Conservation (phyloP, 2,888 invertebrate genomes). For the Folsomia manolachei region DNA sequence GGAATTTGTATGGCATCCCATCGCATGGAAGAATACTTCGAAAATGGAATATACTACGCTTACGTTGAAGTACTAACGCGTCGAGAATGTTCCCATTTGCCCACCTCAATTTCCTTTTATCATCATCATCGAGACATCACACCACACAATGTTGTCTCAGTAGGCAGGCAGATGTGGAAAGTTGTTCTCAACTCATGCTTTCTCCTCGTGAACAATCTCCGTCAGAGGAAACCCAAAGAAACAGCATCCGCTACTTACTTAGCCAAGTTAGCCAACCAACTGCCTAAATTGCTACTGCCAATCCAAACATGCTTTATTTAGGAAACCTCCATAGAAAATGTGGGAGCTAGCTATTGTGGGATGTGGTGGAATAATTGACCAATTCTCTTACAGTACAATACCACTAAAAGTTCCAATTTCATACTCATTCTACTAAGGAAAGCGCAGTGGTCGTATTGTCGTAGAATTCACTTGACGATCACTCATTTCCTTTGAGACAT, state of each 20-base stretch:
- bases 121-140: not conserved
- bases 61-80: not conserved
- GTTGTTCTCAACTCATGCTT: not conserved
- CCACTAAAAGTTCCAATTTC: no score
- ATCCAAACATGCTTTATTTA: not conserved
- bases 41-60: no score
- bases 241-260: not conserved
- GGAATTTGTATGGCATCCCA: not conserved
- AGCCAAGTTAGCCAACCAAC: not conserved
- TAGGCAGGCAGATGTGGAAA: not conserved
- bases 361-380: not conserved
- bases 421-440: no score
- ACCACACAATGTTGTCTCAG: not conserved
- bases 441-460: no score
- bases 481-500: no score
- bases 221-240: not conserved
- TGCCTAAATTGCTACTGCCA: not conserved
- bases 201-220: not conserved
- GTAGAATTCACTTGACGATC: no score
- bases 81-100: not conserved
- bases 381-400: no score
- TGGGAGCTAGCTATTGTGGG: not conserved
- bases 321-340: not conserved
- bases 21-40: no score
- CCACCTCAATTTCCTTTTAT: constrained; percentile 3